phyloP scores from a whole-genome alignment of 2,113 vertebrate species.

The Parotia lawesii region DNA sequence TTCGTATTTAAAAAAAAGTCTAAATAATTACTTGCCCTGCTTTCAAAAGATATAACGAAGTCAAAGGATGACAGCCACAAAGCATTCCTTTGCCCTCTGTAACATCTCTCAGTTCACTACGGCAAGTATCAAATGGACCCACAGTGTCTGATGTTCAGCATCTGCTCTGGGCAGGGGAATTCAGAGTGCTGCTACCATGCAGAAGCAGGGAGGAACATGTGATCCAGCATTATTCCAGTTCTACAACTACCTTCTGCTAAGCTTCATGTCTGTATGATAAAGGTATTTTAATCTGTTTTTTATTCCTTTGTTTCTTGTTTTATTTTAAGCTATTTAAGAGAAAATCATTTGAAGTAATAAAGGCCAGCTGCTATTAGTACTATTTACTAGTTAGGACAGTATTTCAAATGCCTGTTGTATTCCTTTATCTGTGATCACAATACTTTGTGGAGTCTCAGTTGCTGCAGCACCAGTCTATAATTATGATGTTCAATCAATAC shows the following conservation, averaged over 20 bases:
- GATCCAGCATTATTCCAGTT: not conserved
- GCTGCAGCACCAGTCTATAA: not conserved
- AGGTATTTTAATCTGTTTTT: not conserved
- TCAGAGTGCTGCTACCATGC: not conserved
- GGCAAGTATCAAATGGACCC: not conserved
- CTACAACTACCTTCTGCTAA: not conserved
- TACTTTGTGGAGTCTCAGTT: not conserved
- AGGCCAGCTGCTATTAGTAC: not conserved
- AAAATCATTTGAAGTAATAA: not conserved
- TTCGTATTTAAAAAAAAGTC: not conserved
- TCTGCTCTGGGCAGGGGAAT: not conserved
- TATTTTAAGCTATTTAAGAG: not conserved
- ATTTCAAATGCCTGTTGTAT: constrained; percentile 10
- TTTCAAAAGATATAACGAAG: not conserved
- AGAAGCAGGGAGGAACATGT: not conserved
- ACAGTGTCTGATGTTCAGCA: not conserved
- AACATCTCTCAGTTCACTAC: not conserved
- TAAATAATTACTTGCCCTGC: not conserved
- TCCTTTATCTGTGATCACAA: not conserved
- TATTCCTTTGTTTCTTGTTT: constrained; percentile 11
- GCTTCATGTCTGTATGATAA: not conserved
- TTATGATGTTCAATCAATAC: constrained; percentile 13
- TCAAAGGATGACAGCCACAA: not conserved
- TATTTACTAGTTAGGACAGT: not conserved
- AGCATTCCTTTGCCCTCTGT: not conserved